Evolutionary conservation across 2,888 invertebrate species (phyloP).

Genomic region (Ellobium chinense): DNA sequence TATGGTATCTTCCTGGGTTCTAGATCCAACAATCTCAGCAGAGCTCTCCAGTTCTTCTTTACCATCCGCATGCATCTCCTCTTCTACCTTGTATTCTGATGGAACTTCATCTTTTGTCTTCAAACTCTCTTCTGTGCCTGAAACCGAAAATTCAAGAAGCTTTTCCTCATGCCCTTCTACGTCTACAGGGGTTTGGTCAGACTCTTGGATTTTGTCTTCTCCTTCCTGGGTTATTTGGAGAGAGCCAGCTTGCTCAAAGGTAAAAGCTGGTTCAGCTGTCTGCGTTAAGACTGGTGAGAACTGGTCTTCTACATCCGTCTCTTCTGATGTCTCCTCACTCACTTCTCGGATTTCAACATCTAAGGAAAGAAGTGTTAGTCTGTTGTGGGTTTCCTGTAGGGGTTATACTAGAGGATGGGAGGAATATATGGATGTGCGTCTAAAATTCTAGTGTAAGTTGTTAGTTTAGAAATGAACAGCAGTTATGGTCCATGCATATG

Average conservation of each 20-base stretch:
- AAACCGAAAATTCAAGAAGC: not conserved
- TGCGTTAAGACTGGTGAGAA: constrained; percentile 68
- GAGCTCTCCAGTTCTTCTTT: not conserved
- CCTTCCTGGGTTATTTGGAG: not conserved
- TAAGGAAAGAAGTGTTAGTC: constrained; percentile 56
- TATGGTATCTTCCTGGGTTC: not conserved
- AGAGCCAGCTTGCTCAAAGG: constrained; percentile 26
- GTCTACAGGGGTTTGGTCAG: constrained; percentile 17
- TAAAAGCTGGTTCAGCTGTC: constrained; percentile 31
- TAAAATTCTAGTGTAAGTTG: not conserved
- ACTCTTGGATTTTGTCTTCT: not conserved
- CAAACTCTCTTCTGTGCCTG: not conserved
- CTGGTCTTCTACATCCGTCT: constrained; percentile 74
- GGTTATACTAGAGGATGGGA: no score
- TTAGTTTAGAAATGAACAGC: not conserved
- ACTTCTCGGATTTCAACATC: constrained; percentile 64
- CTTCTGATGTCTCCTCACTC: constrained; percentile 77
- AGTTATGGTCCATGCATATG: no score
- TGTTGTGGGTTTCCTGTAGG: no score
- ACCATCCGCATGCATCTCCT: not conserved
- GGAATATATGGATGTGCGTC: no score
- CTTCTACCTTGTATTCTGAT: not conserved
- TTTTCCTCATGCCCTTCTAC: constrained; percentile 28
- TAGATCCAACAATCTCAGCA: not conserved
- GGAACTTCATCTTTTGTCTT: not conserved